Evolutionary conservation across 2,888 invertebrate species (phyloP), one percentile per base, ranked within the genome.

Genomic region (Cheiracanthium punctorium): DNA sequence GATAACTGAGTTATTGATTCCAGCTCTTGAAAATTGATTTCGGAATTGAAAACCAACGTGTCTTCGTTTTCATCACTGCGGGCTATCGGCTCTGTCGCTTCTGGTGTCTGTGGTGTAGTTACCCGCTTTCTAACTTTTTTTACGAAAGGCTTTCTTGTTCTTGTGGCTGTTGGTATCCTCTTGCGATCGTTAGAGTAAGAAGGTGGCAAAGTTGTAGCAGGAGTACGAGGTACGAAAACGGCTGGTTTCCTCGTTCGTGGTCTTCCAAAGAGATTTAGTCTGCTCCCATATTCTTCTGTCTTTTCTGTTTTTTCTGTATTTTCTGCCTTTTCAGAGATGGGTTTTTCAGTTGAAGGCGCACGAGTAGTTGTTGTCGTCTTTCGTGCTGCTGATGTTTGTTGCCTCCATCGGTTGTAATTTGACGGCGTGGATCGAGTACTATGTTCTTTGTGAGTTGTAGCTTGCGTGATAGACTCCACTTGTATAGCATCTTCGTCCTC

Each of bases 231-330:
- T 12, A 52, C 24, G 1, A 72, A 71, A 4, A n/a, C 28, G 14
- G 76, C 24, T n/a, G 80, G 75, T 32, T 72, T 81, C 1, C 86
- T 52, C 0, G 52, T 30, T 1, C 86, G 43, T 8, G 52, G 72
- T 41, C 72, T 64, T 8, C 80, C 80, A 58, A 87, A 87, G 10
- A 87, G 81, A 67, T 87, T 87, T 29, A 87, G 76, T 30, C 86
- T 64, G 37, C 86, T 87, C 7, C 86, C 86, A n/a, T 37, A 87
- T 73, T 87, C 81, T 81, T 80, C 81, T 1, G 76, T 33, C 73
- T 58, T 70, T 37, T 24, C 28, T 24, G 8, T 7, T 12, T 14
- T 41, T 8, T 41, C 20, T 41, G 76, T 72, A n/a, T 58, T 70
- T 37, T 24, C 28, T 24, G 8, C 7, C 7, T 14, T 41, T 8